A percentile compares a stretch with the other conserved stretches of the same genome.
Conservation (phyloP, 2,888 invertebrate species). For the Chirona hameri region DNA sequence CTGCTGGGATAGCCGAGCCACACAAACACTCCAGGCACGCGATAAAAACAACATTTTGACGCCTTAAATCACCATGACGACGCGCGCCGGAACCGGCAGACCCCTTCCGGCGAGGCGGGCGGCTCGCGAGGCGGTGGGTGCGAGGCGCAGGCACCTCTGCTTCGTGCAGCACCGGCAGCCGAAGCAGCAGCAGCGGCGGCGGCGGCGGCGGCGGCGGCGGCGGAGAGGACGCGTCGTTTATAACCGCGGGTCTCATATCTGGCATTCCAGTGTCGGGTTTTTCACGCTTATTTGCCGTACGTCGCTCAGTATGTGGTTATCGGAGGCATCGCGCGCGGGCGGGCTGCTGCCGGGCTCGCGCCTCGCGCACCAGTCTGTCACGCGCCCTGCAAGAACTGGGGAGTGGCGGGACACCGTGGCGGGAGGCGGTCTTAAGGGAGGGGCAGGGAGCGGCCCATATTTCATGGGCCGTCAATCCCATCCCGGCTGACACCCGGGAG, state of each 20-base stretch:
- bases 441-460: background rate
- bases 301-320: constrained; percentile 7
- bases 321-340: background rate
- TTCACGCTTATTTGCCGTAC: constrained; percentile 13
- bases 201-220: background rate
- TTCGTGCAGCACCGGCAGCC: no score
- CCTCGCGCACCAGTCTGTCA: background rate
- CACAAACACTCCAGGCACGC: background rate
- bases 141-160: no score
- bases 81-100: background rate
- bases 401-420: background rate
- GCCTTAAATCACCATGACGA: constrained; percentile 26
- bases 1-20: background rate
- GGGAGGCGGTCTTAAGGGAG: no score
- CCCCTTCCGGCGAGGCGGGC: background rate
- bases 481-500: background rate
- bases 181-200: background rate
- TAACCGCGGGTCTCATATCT: constrained; percentile 2
- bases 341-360: background rate
- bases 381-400: constrained; percentile 2
- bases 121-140: no score
- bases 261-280: constrained; percentile 23
- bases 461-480: constrained; percentile 6
- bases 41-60: background rate
- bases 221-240: background rate